Evolutionary conservation across 2,797 vertebrate species (phyloP), one percentile per base, ranked within the genome.

Genomic region (Cyprinodon diabolis): DNA sequence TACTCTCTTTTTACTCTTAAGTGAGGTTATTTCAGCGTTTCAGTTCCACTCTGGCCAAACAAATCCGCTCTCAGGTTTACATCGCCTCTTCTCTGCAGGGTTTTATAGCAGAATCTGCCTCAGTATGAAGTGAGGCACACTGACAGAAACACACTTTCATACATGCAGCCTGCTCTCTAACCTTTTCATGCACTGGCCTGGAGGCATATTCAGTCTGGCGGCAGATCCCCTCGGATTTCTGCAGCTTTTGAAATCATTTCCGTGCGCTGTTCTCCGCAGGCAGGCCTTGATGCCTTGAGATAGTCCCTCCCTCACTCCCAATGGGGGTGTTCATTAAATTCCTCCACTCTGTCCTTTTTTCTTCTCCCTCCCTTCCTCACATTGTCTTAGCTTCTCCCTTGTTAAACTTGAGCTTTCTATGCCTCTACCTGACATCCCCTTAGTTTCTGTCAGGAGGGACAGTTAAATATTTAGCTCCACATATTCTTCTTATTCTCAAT

Each of bases 321-420:
- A 82, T 86, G 91, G 89, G 92, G 88, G 90, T 92, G 91, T 94
- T 93, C 92, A 94, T 95, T 95, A 94, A 92, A 93, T 90, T 91
- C 89, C 87, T 89, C 83, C 82, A 90, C 79, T 90, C 81, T 77
- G 78, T 66, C 71, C 76, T 78, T 86, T 85, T 85, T 76, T 58
- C 73, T 51, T 35, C 55, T 63, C 17, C 49, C 35, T 70, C 72
- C 72, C 79, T 60, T 74, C 69, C 71, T 75, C 62, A 85, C 84
- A 78, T 87, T 86, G 89, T 92, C 81, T 92, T 81, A 84, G 84
- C 74, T 49, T 90, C 89, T 83, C 85, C 83, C 82, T 81, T 77
- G 78, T 81, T 89, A 87, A 94, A 91, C 89, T 75, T 10, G 17
- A 81, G 76, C 62, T 71, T 63, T 57, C 23, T 52, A 74, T 71